A percentile compares a stretch with the other conserved stretches of the same genome.
These are phyloP conservation scores for Musca domestica DNA, from an alignment of 1,140 invertebrate genomes.

Conservation along the genomic window DNA sequence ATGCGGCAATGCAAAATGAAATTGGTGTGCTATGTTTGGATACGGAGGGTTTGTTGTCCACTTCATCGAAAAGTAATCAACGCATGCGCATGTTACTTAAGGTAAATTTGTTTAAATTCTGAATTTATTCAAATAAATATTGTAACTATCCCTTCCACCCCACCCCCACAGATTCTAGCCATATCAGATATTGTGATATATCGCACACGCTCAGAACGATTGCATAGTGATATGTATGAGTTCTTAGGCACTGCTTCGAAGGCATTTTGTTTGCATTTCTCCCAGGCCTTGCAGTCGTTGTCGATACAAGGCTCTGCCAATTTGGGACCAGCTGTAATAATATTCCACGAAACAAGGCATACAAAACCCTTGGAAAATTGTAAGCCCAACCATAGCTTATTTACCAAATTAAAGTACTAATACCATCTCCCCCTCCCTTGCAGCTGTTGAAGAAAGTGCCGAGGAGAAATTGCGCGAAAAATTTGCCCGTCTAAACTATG, in stretches of 20 bases:
- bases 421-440: constrained; percentile 15
- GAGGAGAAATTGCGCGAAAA: constrained; percentile 66
- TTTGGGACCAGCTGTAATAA: constrained; percentile 73
- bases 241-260: constrained; percentile 77
- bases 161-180: constrained; percentile 64
- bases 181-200: constrained; percentile 83
- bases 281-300: constrained; percentile 62
- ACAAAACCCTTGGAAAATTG: constrained; percentile 56
- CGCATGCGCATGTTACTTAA: constrained; percentile 74
- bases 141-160: too few relatives aligned
- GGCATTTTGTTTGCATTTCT: constrained; percentile 75
- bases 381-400: constrained; percentile 25
- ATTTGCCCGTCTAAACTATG: constrained; percentile 64
- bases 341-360: constrained; percentile 80
- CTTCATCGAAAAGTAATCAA: constrained; percentile 68
- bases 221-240: constrained; percentile 77
- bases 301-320: constrained; percentile 54
- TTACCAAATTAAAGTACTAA: neutral
- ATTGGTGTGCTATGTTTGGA: constrained; percentile 73
- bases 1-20: constrained; percentile 71
- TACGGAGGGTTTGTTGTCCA: constrained; percentile 68
- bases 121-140: neutral
- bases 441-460: constrained; percentile 61
- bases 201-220: constrained; percentile 71
- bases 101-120: constrained; percentile 48